A percentile compares a stretch with the other conserved stretches of the same genome.
These are phyloP conservation scores for Indri indri DNA, from an alignment of 2,113 vertebrate species.

Conservation along the genomic window DNA sequence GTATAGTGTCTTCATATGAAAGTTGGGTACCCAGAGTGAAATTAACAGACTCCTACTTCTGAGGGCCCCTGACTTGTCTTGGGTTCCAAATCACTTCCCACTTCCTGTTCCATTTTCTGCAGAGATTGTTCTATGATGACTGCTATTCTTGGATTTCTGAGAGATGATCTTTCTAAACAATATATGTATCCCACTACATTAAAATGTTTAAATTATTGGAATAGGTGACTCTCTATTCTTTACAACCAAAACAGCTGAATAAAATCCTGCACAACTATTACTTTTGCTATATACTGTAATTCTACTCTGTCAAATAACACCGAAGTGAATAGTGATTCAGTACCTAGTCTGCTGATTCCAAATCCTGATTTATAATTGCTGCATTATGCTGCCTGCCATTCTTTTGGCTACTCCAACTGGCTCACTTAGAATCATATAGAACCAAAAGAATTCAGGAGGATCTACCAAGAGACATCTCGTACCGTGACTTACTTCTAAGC, in stretches of 20 bases:
- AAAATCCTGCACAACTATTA: background rate
- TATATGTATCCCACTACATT: background rate
- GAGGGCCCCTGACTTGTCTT: background rate
- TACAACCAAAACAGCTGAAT: background rate
- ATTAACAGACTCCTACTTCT: background rate
- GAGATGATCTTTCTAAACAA: background rate
- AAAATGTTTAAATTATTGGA: background rate
- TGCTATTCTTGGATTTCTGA: background rate
- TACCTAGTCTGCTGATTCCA: background rate
- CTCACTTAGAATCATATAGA: background rate
- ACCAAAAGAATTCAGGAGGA: background rate
- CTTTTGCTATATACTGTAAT: background rate
- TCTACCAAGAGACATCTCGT: background rate
- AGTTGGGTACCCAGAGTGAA: background rate
- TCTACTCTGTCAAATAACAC: background rate
- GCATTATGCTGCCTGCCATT: background rate
- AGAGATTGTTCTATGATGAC: background rate
- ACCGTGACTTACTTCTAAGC: background rate
- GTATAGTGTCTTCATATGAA: background rate
- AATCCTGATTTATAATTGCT: background rate
- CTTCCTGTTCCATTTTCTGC: background rate
- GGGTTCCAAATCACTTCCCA: background rate
- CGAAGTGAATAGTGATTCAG: background rate
- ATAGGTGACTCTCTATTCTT: conserved; percentile 18
- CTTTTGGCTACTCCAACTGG: background rate